phyloP scores from a whole-genome alignment of 2,113 vertebrate genomes.

The Tetraodon nigroviridis region DNA sequence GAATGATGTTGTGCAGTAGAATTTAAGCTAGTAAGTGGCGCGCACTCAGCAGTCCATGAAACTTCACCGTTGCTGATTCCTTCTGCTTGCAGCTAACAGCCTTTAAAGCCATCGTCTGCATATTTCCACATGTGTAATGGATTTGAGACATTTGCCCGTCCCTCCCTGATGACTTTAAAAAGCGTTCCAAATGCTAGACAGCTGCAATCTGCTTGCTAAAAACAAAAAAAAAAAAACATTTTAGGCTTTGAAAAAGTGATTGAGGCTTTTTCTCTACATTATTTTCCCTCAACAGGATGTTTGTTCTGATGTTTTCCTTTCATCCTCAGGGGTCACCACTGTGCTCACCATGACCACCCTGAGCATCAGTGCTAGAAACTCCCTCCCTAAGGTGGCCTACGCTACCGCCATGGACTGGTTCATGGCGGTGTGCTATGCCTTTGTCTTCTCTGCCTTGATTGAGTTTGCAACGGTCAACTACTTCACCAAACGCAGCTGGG shows the following conservation, averaged over 20 bases:
- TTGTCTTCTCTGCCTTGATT: slow-evolving; percentile 99
- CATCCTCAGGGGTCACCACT: slow-evolving; percentile 90
- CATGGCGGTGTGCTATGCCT: slow-evolving; percentile 99
- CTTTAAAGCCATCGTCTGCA: too few species aligned
- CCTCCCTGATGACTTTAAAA: not conserved
- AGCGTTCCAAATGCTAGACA: not conserved
- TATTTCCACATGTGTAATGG: too few species aligned
- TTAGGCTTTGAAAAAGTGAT: not conserved
- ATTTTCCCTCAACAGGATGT: not conserved
- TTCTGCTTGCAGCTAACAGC: too few species aligned
- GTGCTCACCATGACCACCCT: slow-evolving; percentile 99
- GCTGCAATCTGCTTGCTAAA: not conserved
- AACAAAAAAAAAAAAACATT: slow-evolving; percentile 2
- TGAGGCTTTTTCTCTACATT: not conserved
- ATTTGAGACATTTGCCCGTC: too few species aligned
- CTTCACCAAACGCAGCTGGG: slow-evolving; percentile 99
- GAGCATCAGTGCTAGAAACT: slow-evolving; percentile 99
- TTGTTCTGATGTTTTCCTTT: slow-evolving; percentile 33
- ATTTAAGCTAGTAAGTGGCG: too few species aligned
- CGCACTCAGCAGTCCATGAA: too few species aligned
- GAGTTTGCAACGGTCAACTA: slow-evolving; percentile 99
- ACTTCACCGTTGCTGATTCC: too few species aligned
- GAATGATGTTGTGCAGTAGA: too few species aligned
- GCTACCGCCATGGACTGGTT: slow-evolving; percentile 99
- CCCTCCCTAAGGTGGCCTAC: slow-evolving; percentile 96